These are phyloP conservation scores for Hippoglossus stenolepis DNA, from an alignment of 2,113 vertebrate genomes.

Conservation along the genomic window DNA sequence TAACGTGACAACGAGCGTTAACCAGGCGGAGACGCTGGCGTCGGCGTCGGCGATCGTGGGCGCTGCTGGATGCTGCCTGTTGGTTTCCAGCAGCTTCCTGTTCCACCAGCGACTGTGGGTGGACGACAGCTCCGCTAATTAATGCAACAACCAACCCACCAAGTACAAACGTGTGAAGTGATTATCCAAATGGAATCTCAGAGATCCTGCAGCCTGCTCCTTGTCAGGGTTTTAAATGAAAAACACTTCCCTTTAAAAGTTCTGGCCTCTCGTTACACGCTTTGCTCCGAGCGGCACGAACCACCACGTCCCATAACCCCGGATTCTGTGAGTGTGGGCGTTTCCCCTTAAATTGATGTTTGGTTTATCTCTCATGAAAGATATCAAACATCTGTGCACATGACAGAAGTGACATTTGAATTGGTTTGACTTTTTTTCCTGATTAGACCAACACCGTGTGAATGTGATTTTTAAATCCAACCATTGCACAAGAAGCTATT, in stretches of 20 bases:
- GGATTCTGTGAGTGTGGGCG: too few species aligned
- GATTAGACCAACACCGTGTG: too few species aligned
- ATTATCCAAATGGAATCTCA: conserved; percentile 25
- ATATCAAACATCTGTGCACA: too few species aligned
- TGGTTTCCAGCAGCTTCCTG: conserved; percentile 42
- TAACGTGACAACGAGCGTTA: conserved; percentile 4
- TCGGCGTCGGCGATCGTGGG: conserved; percentile 16
- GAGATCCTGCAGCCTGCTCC: conserved; percentile 5
- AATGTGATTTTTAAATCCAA: too few species aligned
- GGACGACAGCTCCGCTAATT: conserved; percentile 44
- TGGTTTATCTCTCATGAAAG: too few species aligned
- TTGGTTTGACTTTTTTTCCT: too few species aligned
- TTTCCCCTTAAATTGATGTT: too few species aligned
- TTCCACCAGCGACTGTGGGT: conserved; percentile 50
- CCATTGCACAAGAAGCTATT: too few species aligned
- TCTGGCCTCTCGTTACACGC: too few species aligned
- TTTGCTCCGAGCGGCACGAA: too few species aligned
- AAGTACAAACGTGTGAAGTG: conserved; percentile 38
- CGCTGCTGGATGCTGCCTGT: conserved; percentile 53
- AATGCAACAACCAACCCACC: conserved; percentile 48
- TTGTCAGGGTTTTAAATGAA: background rate
- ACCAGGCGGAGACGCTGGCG: background rate
- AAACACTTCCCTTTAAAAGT: background rate
- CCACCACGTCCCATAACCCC: too few species aligned
- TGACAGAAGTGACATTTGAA: too few species aligned